Conservation (phyloP, 2,888 invertebrate genomes). For the Quadriops clusia region DNA sequence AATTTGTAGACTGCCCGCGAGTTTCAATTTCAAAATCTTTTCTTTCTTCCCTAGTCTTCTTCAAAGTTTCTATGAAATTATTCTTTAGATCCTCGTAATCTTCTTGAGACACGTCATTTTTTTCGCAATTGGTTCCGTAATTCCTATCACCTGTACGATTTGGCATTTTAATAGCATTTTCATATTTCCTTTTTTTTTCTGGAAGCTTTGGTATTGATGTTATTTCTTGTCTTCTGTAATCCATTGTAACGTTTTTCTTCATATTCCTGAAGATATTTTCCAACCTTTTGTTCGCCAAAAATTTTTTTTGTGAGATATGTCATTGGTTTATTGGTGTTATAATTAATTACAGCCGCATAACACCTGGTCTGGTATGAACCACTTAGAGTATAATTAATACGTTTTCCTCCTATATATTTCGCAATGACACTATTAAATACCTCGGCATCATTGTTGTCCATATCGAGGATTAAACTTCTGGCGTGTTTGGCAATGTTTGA, state of each 20-base stretch:
- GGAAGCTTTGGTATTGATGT: background rate
- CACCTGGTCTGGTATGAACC: slow-evolving; percentile 12
- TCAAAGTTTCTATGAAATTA: background rate
- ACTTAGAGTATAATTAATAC: slow-evolving; percentile 14
- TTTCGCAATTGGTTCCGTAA: slow-evolving; percentile 1
- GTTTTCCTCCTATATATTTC: slow-evolving; percentile 17
- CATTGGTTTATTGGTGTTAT: slow-evolving; percentile 5
- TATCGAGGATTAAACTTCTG: slow-evolving; percentile 8
- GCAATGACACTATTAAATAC: slow-evolving; percentile 12
- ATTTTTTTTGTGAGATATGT: background rate
- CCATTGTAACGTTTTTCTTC: no score
- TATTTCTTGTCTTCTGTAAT: no score
- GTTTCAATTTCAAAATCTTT: background rate
- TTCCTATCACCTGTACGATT: background rate
- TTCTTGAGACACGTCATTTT: slow-evolving; percentile 1
- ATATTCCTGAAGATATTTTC: no score
- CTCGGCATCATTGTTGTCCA: slow-evolving; percentile 8
- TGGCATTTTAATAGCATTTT: background rate
- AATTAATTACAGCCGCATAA: slow-evolving; percentile 12
- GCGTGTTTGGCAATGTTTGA: slow-evolving; percentile 3
- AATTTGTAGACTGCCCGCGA: background rate
- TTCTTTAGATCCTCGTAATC: background rate
- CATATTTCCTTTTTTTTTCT: background rate
- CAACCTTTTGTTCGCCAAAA: no score
- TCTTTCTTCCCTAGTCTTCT: background rate